Evolutionary conservation across 2,888 invertebrate species (phyloP), one percentile per base, ranked within the genome.

Genomic region (Cerastoderma edule): DNA sequence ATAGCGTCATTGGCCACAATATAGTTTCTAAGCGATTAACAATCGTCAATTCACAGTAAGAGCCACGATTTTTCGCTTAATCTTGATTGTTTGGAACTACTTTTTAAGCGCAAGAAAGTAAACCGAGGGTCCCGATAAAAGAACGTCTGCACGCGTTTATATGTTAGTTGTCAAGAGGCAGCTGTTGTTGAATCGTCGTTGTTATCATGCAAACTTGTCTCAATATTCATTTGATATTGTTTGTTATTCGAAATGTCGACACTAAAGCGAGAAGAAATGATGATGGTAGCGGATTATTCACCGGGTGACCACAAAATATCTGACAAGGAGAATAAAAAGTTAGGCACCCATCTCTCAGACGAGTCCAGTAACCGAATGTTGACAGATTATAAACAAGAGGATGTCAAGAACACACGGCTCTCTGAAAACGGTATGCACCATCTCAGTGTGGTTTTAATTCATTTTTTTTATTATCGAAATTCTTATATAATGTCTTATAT

Each of bases 201-300:
- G 44, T 68, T 87, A 86, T 80, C 75, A 88, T 86, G 84, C 76
- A 71, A 81, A 80, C 72, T 79, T 73, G 80, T 72, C 73, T 67
- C 22, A 22, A 24, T 69, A 72, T 54, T 65, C 30, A 69, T 69
- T 67, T 75, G 67, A 65, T 60, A 57, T 54, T 80, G 67, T 77
- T 69, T 70, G 65, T 72, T 76, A 53, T 76, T 53, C 44, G 56
- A 50, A 65, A 83, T 72, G 67, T 79, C 70, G 54, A 76, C 74
- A 79, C 81, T 76, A 77, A 73, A 39, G 74, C 75, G 60, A 64
- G 76, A 78, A 70, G 75, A 81, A 76, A 77, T 66, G 80, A 87
- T 77, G 83, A 84, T 82, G 87, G 84, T 73, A 83, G 86, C 81
- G 87, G 87, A 82, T 75, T 86, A 73, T 85, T 83, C 80, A 87